A percentile compares a stretch with the other conserved stretches of the same genome.
These are phyloP conservation scores for Lates calcarifer DNA, from an alignment of 2,113 vertebrate genomes.

Conservation along the genomic window DNA sequence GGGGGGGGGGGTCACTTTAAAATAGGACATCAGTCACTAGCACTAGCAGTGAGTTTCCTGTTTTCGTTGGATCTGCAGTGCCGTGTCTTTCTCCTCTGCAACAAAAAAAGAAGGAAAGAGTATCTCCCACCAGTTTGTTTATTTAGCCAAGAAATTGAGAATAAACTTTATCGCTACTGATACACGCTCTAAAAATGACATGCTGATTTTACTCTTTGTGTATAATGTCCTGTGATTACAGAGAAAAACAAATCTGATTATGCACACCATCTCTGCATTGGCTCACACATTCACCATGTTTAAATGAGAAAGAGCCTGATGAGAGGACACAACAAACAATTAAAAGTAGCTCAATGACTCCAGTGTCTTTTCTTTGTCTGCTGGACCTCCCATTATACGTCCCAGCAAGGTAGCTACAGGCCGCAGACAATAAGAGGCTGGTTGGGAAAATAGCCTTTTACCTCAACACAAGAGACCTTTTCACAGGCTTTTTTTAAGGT, in stretches of 20 bases:
- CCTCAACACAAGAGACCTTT: slow-evolving; percentile 26
- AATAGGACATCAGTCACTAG: slow-evolving; percentile 53
- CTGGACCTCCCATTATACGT: slow-evolving; percentile 23
- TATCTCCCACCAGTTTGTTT: too few relatives aligned
- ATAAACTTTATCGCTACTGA: slow-evolving; percentile 19
- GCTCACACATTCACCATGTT: slow-evolving; percentile 25
- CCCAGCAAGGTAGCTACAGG: slow-evolving; percentile 36
- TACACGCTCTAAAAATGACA: slow-evolving; percentile 7
- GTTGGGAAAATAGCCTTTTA: slow-evolving; percentile 28
- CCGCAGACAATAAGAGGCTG: slow-evolving; percentile 15
- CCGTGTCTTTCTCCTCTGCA: slow-evolving; percentile 10
- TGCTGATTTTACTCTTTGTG: not conserved
- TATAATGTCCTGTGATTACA: not conserved
- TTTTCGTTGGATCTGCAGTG: slow-evolving; percentile 61
- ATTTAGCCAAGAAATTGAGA: slow-evolving; percentile 8
- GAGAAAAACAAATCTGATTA: slow-evolving; percentile 2
- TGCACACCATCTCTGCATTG: not conserved
- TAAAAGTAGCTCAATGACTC: slow-evolving; percentile 8
- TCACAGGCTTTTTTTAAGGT: not conserved
- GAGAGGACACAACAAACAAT: slow-evolving; percentile 24
- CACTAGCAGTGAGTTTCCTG: slow-evolving; percentile 60
- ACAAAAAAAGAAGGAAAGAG: too few relatives aligned
- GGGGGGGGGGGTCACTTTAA: slow-evolving; percentile 35
- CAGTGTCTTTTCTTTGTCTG: slow-evolving; percentile 38
- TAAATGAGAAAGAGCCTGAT: slow-evolving; percentile 53